A percentile compares a stretch with the other conserved stretches of the same genome.
phyloP scores from a whole-genome alignment of 2,888 invertebrate species.

The Villa cingulata region DNA sequence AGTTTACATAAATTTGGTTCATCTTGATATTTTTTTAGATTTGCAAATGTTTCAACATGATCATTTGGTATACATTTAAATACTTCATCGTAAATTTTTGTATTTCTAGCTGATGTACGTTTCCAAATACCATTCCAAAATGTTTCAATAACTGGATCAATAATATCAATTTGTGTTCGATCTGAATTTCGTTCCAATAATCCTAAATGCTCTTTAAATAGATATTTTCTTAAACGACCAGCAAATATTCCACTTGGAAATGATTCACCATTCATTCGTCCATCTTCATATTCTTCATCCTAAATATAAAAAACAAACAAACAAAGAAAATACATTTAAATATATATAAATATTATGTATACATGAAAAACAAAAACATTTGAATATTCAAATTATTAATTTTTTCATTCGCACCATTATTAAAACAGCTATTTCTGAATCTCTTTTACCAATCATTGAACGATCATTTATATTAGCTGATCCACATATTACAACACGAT shows the following conservation, averaged over 20 bases:
- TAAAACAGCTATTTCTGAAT: slow-evolving; percentile 86
- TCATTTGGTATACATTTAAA: slow-evolving; percentile 87
- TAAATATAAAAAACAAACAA: slow-evolving; percentile 25
- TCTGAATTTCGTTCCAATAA: slow-evolving; percentile 37
- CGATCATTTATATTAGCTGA: slow-evolving; percentile 98
- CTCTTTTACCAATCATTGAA: slow-evolving; percentile 84
- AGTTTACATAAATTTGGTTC: slow-evolving; percentile 56
- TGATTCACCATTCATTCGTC: slow-evolving; percentile 66
- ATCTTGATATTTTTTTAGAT: slow-evolving; percentile 62
- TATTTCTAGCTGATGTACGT: slow-evolving; percentile 65
- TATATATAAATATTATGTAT: slow-evolving; percentile 3
- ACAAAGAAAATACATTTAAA: too few relatives aligned
- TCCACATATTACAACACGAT: slow-evolving; percentile 82
- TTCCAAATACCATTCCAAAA: slow-evolving; percentile 83
- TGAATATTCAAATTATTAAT: neutral
- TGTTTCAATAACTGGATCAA: slow-evolving; percentile 63
- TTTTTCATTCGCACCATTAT: slow-evolving; percentile 45
- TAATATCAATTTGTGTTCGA: slow-evolving; percentile 43
- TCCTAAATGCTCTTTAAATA: slow-evolving; percentile 86
- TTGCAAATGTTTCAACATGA: slow-evolving; percentile 60
- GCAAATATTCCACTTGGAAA: slow-evolving; percentile 79
- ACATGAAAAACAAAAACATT: slow-evolving; percentile 4
- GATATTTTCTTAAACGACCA: slow-evolving; percentile 64
- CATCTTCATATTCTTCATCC: slow-evolving; percentile 69
- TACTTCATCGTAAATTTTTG: slow-evolving; percentile 80